phyloP scores from a whole-genome alignment of 2,113 vertebrate species.

The Boulengeromyrus knoepffleri region DNA sequence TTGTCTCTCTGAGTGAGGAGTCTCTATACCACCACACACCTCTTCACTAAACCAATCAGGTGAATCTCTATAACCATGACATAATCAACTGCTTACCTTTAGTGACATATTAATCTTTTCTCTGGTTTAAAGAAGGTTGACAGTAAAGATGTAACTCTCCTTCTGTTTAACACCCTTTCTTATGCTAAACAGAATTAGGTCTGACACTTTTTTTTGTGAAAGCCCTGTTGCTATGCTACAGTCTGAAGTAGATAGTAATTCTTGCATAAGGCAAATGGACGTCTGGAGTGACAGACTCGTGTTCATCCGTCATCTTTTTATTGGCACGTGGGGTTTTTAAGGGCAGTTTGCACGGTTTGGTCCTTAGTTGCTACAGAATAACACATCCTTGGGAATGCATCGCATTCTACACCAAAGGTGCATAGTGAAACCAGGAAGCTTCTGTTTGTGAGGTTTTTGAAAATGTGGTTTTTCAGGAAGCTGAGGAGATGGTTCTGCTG shows the following conservation, averaged over 20 bases:
- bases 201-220: neutral
- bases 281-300: slow-evolving; percentile 20
- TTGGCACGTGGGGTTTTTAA: neutral
- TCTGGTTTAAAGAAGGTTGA: neutral
- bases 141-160: neutral
- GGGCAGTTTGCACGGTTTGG: neutral
- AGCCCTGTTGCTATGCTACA: slow-evolving; percentile 35
- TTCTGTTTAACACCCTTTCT: neutral
- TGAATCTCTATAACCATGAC: neutral
- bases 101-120: neutral
- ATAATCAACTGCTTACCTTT: neutral
- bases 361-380: neutral
- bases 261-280: slow-evolving; percentile 2
- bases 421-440: neutral
- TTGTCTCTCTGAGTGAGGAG: neutral
- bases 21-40: neutral
- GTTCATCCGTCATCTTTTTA: slow-evolving; percentile 28
- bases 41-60: neutral
- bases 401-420: neutral
- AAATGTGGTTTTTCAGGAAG: slow-evolving; percentile 61
- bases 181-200: neutral
- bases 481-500: slow-evolving; percentile 80
- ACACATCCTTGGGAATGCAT: neutral
- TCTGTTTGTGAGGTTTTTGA: neutral
- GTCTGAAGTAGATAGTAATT: slow-evolving; percentile 18